Percentiles rank a stretch among this genome's conserved stretches.
phyloP scores from a whole-genome alignment of 2,888 invertebrate genomes.

The Eulithis prunata region DNA sequence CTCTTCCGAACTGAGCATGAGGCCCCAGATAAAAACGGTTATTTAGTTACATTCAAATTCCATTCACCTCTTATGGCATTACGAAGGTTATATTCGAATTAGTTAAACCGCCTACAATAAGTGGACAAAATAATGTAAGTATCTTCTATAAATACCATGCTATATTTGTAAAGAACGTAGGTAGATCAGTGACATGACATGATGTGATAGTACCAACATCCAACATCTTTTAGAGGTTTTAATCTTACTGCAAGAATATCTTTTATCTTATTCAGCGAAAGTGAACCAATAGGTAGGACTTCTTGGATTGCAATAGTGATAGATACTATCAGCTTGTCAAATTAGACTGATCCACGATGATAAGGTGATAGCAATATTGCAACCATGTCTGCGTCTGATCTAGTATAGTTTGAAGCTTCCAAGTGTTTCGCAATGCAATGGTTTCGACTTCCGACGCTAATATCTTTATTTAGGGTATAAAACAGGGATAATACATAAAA shows the following conservation, averaged over 20 bases:
- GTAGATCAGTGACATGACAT: background rate
- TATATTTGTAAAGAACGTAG: background rate
- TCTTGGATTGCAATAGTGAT: background rate
- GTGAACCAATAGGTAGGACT: slow-evolving; percentile 2
- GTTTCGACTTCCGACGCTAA: too few species aligned
- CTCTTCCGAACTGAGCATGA: too few species aligned
- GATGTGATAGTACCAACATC: too few species aligned
- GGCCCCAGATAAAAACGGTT: too few species aligned
- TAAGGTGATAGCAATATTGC: background rate
- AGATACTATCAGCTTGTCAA: slow-evolving; percentile 4
- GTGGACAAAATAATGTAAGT: background rate
- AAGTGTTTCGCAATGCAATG: too few species aligned
- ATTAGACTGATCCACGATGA: slow-evolving; percentile 9
- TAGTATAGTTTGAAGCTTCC: too few species aligned
- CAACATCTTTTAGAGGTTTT: background rate
- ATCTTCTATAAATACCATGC: background rate
- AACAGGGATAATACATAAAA: too few species aligned
- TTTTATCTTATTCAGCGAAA: background rate
- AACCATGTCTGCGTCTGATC: too few species aligned
- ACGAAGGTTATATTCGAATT: slow-evolving; percentile 8
- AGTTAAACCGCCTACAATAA: background rate
- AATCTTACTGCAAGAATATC: background rate
- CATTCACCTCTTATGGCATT: background rate
- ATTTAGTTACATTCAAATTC: background rate
- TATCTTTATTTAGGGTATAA: too few species aligned